phyloP scores from a whole-genome alignment of 2,797 vertebrate species.

The Platyrinchus mystaceus region DNA sequence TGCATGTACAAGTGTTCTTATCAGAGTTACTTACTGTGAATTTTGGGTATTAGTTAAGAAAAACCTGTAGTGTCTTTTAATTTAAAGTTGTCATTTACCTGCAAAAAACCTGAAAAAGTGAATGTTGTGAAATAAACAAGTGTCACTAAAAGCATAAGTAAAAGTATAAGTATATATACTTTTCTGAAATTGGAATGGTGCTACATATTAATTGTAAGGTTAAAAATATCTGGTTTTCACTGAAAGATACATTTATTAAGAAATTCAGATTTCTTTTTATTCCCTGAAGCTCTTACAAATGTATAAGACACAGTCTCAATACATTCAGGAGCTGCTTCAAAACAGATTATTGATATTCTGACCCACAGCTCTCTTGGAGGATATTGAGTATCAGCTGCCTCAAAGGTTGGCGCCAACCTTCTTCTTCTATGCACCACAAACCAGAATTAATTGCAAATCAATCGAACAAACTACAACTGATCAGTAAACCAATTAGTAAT shows the following conservation, averaged over 20 bases:
- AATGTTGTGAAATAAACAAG: not conserved
- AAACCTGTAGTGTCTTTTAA: not conserved
- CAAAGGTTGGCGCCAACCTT: slow-evolving; percentile 96
- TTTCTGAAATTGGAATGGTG: not conserved
- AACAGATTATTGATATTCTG: slow-evolving; percentile 85
- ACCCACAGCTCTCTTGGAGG: slow-evolving; percentile 81
- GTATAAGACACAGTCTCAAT: slow-evolving; percentile 76
- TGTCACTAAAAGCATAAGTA: not conserved
- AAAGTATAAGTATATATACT: too few species aligned
- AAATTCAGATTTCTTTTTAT: not conserved
- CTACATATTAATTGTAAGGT: not conserved
- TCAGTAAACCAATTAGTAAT: slow-evolving; percentile 99
- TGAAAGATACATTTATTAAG: not conserved
- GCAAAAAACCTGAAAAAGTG: not conserved
- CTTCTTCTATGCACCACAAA: slow-evolving; percentile 90
- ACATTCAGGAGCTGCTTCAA: slow-evolving; percentile 77
- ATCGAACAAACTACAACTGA: slow-evolving; percentile 99
- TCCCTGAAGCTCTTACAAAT: slow-evolving; percentile 63
- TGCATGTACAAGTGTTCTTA: not conserved
- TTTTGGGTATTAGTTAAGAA: not conserved
- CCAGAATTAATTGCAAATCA: slow-evolving; percentile 99
- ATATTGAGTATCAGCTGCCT: slow-evolving; percentile 91
- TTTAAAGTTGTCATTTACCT: not conserved
- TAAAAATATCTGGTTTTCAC: not conserved
- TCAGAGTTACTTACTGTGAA: not conserved